phyloP scores from a whole-genome alignment of 2,888 invertebrate genomes.

The Arge pagana region DNA sequence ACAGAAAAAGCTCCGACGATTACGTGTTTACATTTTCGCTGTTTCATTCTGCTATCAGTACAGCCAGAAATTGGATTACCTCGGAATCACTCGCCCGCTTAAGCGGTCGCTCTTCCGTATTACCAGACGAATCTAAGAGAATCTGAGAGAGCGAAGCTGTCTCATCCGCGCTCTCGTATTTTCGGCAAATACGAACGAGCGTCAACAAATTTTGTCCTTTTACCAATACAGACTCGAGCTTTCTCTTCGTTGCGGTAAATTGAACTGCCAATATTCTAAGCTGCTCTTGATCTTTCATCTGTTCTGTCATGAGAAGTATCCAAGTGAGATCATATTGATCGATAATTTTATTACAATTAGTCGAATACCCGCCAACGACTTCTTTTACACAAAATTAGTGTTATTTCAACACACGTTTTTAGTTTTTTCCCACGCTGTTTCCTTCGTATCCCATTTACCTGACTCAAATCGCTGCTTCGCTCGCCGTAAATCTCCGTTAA shows the following conservation, averaged over 20 bases:
- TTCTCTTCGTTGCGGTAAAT: conserved; percentile 34
- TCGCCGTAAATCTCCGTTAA: conserved; percentile 32
- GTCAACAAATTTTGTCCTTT: conserved; percentile 40
- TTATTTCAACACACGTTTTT: too few relatives aligned
- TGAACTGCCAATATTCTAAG: conserved; percentile 35
- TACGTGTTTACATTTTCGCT: too few relatives aligned
- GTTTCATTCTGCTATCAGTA: too few relatives aligned
- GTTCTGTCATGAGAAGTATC: conserved; percentile 40
- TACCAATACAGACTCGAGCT: conserved; percentile 30
- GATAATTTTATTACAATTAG: too few relatives aligned
- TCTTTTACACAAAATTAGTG: too few relatives aligned
- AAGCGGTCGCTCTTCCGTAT: conserved; percentile 8
- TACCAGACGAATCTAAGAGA: not conserved
- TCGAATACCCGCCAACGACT: too few relatives aligned
- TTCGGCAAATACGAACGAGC: conserved; percentile 40
- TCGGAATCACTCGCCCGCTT: too few relatives aligned
- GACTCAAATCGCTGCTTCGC: conserved; percentile 35
- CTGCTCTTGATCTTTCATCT: conserved; percentile 36
- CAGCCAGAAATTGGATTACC: not conserved
- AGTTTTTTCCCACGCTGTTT: too few relatives aligned
- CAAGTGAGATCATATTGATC: not conserved
- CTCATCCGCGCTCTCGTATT: conserved; percentile 45
- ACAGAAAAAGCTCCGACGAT: not conserved
- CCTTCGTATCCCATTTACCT: too few relatives aligned
- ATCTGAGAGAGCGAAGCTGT: conserved; percentile 32